These are phyloP conservation scores for Mus musculus DNA, from an alignment of 2,113 vertebrate genomes.

Conservation along the genomic window GRCm39 chr15:21538501-21539000, in stretches of 20 bases:
- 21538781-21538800: background rate
- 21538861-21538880: background rate
- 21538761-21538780: background rate
- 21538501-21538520: background rate
- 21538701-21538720: background rate
- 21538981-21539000: background rate
- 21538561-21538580: background rate
- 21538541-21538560: rapidly evolving
- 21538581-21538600: background rate
- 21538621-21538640: too few species aligned
- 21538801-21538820: background rate
- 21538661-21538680: too few species aligned
- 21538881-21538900: background rate
- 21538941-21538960: background rate
- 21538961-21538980: background rate
- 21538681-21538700: background rate
- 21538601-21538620: background rate
- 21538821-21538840: too few species aligned
- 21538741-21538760: background rate
- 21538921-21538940: background rate
- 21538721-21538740: background rate
- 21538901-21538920: background rate
- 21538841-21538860: background rate
- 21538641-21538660: background rate
- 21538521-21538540: background rate